Evolutionary conservation across 1,140 invertebrate species (phyloP).

Genomic region (Littorina saxatilis): DNA sequence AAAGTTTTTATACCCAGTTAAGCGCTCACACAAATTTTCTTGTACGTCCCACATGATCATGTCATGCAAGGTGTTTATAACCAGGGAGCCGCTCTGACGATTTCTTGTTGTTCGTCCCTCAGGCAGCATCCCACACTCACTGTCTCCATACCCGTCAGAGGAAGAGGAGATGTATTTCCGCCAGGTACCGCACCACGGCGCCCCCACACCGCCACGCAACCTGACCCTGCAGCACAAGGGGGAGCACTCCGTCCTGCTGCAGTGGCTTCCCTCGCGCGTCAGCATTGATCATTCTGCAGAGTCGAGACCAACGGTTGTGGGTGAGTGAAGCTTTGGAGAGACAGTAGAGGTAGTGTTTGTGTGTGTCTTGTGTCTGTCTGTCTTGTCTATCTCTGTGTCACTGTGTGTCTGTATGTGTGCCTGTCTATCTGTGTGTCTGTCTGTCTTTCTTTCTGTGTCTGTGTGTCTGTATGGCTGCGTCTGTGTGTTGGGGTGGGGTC

Average conservation of each 20-base stretch:
- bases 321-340: conserved; percentile 29
- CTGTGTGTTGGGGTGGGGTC: neutral
- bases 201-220: conserved; percentile 60
- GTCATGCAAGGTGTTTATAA: neutral
- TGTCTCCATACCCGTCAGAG: conserved; percentile 61
- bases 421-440: neutral
- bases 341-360: too few relatives aligned
- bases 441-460: neutral
- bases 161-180: conserved; percentile 57
- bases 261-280: conserved; percentile 61
- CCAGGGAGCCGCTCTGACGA: too few relatives aligned
- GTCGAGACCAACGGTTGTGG: conserved; percentile 49
- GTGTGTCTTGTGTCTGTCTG: too few relatives aligned
- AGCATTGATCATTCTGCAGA: conserved; percentile 39
- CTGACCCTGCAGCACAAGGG: conserved; percentile 57
- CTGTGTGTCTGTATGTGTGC: neutral
- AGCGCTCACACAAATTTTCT: too few relatives aligned
- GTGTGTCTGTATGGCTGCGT: neutral
- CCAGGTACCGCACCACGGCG: conserved; percentile 53
- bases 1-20: too few relatives aligned
- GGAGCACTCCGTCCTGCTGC: conserved; percentile 55
- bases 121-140: conserved; percentile 59
- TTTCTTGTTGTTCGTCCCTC: conserved; percentile 8
- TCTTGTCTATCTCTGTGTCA: too few relatives aligned
- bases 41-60: neutral